A percentile compares a stretch with the other conserved stretches of the same genome.
These are phyloP conservation scores for Merluccius polli DNA, from an alignment of 2,797 vertebrate genomes.

Conservation along the genomic window DNA sequence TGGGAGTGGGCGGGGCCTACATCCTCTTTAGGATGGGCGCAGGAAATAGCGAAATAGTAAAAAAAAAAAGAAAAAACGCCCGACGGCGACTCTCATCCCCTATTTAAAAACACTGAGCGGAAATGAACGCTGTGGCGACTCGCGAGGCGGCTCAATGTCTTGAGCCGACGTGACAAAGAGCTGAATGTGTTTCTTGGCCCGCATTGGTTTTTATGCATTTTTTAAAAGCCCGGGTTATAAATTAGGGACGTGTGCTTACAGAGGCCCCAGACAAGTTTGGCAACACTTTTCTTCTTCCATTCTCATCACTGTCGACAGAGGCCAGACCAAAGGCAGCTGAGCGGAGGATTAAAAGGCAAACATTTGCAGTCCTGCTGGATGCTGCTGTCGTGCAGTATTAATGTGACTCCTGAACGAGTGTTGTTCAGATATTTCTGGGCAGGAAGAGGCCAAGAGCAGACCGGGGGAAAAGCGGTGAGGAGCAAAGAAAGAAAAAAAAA, in stretches of 20 bases:
- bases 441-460: constrained; percentile 46
- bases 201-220: constrained; percentile 54
- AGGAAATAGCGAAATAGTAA: no score
- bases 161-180: constrained; percentile 29
- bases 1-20: constrained; percentile 10
- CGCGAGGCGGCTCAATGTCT: constrained; percentile 34
- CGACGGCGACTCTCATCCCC: constrained; percentile 29
- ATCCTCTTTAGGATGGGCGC: constrained; percentile 10
- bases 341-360: constrained; percentile 67
- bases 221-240: constrained; percentile 51
- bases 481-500: constrained; percentile 30
- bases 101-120: constrained; percentile 12
- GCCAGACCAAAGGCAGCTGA: constrained; percentile 59
- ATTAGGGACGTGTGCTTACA: constrained; percentile 49
- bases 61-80: constrained; percentile 20
- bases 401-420: constrained; percentile 62
- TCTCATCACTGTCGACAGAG: constrained; percentile 58
- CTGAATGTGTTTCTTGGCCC: constrained; percentile 39
- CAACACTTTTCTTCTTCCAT: constrained; percentile 64
- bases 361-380: constrained; percentile 64
- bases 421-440: constrained; percentile 58
- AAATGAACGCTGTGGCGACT: constrained; percentile 27
- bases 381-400: constrained; percentile 62
- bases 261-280: constrained; percentile 56
- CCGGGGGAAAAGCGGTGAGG: constrained; percentile 45